These are phyloP conservation scores for Athalia cordata DNA, from an alignment of 2,888 invertebrate species.

Conservation along the genomic window DNA sequence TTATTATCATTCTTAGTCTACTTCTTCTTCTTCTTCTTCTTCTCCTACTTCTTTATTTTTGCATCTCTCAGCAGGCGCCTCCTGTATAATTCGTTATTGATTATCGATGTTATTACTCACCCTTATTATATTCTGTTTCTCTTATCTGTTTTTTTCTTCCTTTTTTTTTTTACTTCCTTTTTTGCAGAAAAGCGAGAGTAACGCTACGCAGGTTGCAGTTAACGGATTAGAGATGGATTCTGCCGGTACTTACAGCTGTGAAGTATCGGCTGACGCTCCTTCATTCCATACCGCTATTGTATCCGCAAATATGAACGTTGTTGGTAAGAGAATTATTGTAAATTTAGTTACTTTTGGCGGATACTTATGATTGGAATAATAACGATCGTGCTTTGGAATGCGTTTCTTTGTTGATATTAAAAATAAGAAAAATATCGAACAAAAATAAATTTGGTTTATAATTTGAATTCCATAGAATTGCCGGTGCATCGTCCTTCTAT, in stretches of 20 bases:
- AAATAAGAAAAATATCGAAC: no score
- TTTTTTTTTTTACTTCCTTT: constrained; percentile 23
- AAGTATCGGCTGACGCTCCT: constrained; percentile 70
- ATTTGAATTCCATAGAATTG: constrained; percentile 59
- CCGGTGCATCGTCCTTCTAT: constrained; percentile 68
- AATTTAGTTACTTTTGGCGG: neutral
- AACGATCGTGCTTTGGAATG: no score
- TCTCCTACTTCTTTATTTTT: no score
- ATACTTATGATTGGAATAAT: neutral
- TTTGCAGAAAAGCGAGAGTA: constrained; percentile 67
- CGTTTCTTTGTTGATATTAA: no score
- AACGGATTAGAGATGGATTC: constrained; percentile 66
- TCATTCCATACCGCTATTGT: constrained; percentile 70
- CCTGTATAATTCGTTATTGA: neutral
- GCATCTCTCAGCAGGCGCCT: neutral
- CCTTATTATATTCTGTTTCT: neutral
- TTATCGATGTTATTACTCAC: neutral
- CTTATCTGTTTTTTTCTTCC: neutral
- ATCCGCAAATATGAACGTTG: constrained; percentile 67
- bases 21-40: no score
- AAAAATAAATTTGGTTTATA: no score
- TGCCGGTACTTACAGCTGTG: constrained; percentile 68
- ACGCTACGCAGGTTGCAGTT: constrained; percentile 68
- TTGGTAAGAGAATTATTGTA: constrained; percentile 60
- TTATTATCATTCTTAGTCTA: no score